Percentiles rank a stretch among this genome's conserved stretches.
These are phyloP conservation scores for Sycophila sp. DNA, from an alignment of 1,140 invertebrate species.

Conservation along the genomic window DNA sequence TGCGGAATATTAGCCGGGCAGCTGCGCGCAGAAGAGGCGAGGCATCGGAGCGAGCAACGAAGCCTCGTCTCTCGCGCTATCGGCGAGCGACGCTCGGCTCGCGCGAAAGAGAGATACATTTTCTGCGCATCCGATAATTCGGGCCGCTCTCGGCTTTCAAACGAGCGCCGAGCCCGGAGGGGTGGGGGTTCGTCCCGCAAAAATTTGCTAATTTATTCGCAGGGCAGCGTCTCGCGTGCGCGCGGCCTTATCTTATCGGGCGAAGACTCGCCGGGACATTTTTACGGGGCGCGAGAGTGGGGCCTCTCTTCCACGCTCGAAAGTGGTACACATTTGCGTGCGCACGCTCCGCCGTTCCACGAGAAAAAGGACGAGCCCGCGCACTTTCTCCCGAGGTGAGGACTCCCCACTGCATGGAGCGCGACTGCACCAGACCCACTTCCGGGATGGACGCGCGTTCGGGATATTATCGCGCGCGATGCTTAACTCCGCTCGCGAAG, in stretches of 20 bases:
- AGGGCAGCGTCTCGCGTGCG: not conserved
- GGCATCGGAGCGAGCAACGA: too few relatives aligned
- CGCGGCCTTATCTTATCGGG: conserved; percentile 5
- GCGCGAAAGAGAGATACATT: not conserved
- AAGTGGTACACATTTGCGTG: not conserved
- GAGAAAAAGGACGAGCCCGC: not conserved
- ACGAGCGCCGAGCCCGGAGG: not conserved
- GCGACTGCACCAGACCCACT: too few relatives aligned
- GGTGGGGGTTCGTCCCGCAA: not conserved
- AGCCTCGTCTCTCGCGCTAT: not conserved
- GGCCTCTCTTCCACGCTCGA: not conserved
- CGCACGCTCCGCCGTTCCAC: too few relatives aligned
- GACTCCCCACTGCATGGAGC: too few relatives aligned
- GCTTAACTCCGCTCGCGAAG: not conserved
- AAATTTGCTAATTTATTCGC: conserved; percentile 1
- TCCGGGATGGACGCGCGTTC: not conserved
- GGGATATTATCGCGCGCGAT: not conserved
- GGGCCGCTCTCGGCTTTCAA: not conserved
- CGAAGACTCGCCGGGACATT: not conserved
- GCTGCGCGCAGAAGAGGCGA: too few relatives aligned
- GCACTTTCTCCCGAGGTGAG: not conserved
- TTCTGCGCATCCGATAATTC: not conserved
- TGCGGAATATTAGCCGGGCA: too few relatives aligned
- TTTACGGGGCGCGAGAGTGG: not conserved
- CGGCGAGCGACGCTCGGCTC: not conserved